phyloP scores from a whole-genome alignment of 35 echinoderm and acorn worm species.

The Patiria miniata region DNA sequence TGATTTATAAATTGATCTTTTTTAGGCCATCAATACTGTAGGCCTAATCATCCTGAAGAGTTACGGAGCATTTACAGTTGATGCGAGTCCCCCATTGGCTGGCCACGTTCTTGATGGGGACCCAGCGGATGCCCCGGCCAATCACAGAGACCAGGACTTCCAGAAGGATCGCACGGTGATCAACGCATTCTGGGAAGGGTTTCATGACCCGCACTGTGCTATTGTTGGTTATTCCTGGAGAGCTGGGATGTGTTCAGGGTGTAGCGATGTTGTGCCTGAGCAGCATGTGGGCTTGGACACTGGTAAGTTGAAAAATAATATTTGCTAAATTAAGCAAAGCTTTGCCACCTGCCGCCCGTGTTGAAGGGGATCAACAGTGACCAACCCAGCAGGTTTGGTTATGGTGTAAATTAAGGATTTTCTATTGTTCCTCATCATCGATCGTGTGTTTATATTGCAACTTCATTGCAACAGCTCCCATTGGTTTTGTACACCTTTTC shows the following conservation, averaged over 20 bases:
- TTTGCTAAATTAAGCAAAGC: too few species aligned
- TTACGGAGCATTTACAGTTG: slow-evolving; percentile 19
- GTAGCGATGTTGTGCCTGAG: slow-evolving; percentile 23
- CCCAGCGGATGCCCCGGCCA: not conserved
- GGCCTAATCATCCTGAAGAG: slow-evolving; percentile 8
- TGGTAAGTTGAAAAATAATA: not conserved
- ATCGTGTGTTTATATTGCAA: too few species aligned
- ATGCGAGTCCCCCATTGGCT: slow-evolving; percentile 19
- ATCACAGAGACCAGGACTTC: slow-evolving; percentile 36
- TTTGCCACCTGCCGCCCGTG: too few species aligned
- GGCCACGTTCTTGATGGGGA: slow-evolving; percentile 41
- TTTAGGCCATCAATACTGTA: slow-evolving; percentile 37
- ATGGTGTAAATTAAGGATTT: too few species aligned
- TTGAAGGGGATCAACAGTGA: too few species aligned
- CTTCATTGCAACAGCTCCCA: too few species aligned
- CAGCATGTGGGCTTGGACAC: slow-evolving; percentile 30
- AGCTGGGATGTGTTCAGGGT: slow-evolving; percentile 24
- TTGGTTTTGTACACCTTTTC: too few species aligned
- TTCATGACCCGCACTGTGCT: slow-evolving; percentile 44
- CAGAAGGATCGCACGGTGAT: not conserved
- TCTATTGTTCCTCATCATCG: too few species aligned
- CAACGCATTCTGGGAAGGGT: slow-evolving; percentile 41
- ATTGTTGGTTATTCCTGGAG: slow-evolving; percentile 38
- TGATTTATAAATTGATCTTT: too few species aligned
- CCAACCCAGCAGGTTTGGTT: too few species aligned